Percentiles rank a stretch among this genome's conserved stretches.
Conservation (phyloP, 2,797 vertebrate genomes). For the Pempheris klunzingeri region DNA sequence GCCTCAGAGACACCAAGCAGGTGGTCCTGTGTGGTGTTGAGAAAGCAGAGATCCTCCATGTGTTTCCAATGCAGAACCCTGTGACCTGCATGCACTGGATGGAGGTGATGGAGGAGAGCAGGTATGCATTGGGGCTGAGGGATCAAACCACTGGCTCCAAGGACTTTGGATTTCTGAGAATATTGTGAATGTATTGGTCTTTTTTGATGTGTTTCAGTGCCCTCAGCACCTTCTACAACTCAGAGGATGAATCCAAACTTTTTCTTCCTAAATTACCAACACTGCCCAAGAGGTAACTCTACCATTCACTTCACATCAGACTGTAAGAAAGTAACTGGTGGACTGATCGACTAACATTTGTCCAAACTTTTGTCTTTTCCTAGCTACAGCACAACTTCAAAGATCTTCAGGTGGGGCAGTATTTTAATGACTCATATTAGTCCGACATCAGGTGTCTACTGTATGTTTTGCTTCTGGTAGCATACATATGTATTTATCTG, state of each 20-base stretch:
- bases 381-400: slow-evolving; percentile 96
- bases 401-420: slow-evolving; percentile 94
- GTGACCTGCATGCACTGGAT: slow-evolving; percentile 98
- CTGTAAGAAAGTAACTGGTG: background rate
- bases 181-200: slow-evolving; percentile 1
- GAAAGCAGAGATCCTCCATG: slow-evolving; percentile 97
- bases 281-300: slow-evolving; percentile 93
- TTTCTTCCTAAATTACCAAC: slow-evolving; percentile 95
- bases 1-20: slow-evolving; percentile 93
- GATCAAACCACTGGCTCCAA: background rate
- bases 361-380: slow-evolving; percentile 37
- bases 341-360: slow-evolving; percentile 15
- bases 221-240: slow-evolving; percentile 92
- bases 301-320: background rate
- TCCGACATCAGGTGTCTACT: background rate
- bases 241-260: slow-evolving; percentile 95
- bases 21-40: slow-evolving; percentile 97
- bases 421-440: background rate
- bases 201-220: slow-evolving; percentile 82
- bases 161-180: background rate
- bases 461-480: slow-evolving; percentile 3
- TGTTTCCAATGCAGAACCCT: slow-evolving; percentile 89
- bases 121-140: slow-evolving; percentile 75
- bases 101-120: slow-evolving; percentile 96
- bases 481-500: slow-evolving; percentile 15